Conservation (phyloP, 1,140 invertebrate species). For the Zeugodacus cucurbitae region DNA sequence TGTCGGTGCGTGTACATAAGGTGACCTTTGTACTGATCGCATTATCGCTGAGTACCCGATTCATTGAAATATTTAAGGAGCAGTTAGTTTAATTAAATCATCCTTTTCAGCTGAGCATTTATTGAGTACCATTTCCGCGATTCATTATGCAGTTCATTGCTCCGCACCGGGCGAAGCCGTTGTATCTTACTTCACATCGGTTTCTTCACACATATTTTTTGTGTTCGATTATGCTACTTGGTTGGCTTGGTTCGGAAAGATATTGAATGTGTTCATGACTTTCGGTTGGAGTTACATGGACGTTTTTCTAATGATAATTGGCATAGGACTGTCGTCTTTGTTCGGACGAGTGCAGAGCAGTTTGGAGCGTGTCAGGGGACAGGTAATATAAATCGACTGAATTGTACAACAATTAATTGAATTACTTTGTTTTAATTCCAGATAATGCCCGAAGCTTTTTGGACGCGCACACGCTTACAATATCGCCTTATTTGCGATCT, state of each 20-base stretch:
- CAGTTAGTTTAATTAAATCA: background rate
- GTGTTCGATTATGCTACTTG: constrained; percentile 55
- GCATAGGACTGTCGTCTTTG: constrained; percentile 55
- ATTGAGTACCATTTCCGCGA: constrained; percentile 55
- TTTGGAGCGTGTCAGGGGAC: constrained; percentile 4
- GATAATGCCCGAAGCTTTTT: constrained; percentile 53
- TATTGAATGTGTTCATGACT: constrained; percentile 56
- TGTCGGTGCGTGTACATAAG: constrained; percentile 46
- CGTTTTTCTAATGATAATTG: constrained; percentile 56
- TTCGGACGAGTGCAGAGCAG: constrained; percentile 43
- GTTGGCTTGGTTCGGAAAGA: constrained; percentile 56
- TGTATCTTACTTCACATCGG: constrained; percentile 51
- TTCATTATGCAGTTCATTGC: constrained; percentile 54
- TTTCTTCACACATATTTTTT: constrained; percentile 51
- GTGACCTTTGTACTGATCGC: constrained; percentile 50
- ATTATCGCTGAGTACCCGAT: constrained; percentile 50
- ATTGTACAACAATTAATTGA: background rate
- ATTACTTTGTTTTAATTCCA: constrained; percentile 11
- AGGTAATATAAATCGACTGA: background rate
- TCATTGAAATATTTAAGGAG: background rate
- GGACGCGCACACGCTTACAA: constrained; percentile 50
- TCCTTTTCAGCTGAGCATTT: constrained; percentile 56
- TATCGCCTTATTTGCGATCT: constrained; percentile 58
- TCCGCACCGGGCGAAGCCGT: constrained; percentile 52
- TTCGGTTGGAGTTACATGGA: constrained; percentile 63